Base-by-base conservation (phyloP, 1,140 invertebrate species). In the Papilio dardanus region DNA sequence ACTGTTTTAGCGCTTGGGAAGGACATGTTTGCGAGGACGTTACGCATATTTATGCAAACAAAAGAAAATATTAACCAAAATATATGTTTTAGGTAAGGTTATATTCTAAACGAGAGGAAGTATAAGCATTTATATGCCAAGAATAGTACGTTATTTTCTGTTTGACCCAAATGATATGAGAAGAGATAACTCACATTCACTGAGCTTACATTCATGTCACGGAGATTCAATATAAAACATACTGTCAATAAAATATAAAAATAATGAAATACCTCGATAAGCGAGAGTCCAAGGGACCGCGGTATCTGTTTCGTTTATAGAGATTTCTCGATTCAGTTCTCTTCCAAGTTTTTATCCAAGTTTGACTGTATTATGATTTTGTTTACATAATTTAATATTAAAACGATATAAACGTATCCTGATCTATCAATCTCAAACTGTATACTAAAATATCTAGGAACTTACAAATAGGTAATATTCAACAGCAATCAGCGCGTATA, bases 371-470 rank as follows among this genome's bases (percentile, higher is more conserved):
- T n/a, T n/a, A 42, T 50, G 50, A 58, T 24, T 58, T 24, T 24
- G 21, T 58, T 58, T 19, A 50, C 21, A 58, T 58, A 24, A 58
- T 58, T 24, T 58, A 3, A 58, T 58, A 24, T 58, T 58, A 58
- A 58, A 58, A 24, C 54, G n/a, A n/a, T n/a, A n/a, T n/a, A n/a
- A n/a, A n/a, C n/a, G n/a, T n/a, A n/a, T n/a, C n/a, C n/a, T n/a
- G n/a, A n/a, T n/a, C n/a, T n/a, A 14, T 21, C 24, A 21, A 62
- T 30, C 54, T 19, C 19, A 40, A 28, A 37, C 19, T 12, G 67
- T 35, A 40, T 37, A 37, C 4, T 68, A 68, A 35, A 35, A 68
- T 24, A 69, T 69, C 67, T 40, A 69, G 67, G 67, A 69, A 69
- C 67, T 42, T 69, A 69, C 3, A 37, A n/a, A 40, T 24, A 69